These are phyloP conservation scores for Melangyna quadrimaculata DNA, from an alignment of 2,888 invertebrate genomes.

Conservation along the genomic window DNA sequence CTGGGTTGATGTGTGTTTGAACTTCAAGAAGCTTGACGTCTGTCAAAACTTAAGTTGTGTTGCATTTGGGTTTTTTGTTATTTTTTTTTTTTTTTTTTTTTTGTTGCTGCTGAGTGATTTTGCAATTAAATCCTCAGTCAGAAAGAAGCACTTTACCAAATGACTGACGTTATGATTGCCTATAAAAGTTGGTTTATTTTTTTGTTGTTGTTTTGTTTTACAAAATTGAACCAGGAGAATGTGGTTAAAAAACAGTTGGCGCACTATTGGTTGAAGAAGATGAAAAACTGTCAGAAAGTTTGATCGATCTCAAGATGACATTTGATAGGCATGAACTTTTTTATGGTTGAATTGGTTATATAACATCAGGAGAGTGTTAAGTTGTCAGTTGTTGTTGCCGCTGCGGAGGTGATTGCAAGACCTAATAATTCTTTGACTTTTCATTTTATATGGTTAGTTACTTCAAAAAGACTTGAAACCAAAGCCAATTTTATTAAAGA, in stretches of 20 bases:
- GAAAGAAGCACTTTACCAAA: constrained; percentile 25
- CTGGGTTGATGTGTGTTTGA: constrained; percentile 37
- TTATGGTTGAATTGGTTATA: constrained; percentile 47
- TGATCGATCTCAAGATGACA: constrained; percentile 55
- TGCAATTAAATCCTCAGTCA: constrained; percentile 67
- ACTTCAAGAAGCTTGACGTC: constrained; percentile 67
- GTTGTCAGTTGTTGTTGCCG: constrained; percentile 27
- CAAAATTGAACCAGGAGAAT: not conserved
- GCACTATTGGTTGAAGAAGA: constrained; percentile 32
- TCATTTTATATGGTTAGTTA: not conserved
- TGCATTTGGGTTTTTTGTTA: constrained; percentile 25
- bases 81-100: no score
- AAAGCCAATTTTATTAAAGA: no score
- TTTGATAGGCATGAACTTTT: constrained; percentile 37
- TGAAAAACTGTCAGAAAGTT: constrained; percentile 44
- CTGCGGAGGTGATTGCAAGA: constrained; percentile 35
- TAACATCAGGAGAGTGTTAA: not conserved
- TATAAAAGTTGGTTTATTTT: not conserved
- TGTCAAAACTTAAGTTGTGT: constrained; percentile 60
- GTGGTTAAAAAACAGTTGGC: constrained; percentile 2
- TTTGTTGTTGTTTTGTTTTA: not conserved
- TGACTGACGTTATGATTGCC: constrained; percentile 28
- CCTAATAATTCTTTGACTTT: constrained; percentile 12
- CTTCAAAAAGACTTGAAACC: not conserved
- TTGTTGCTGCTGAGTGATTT: constrained; percentile 66